Base-by-base conservation (phyloP, 2,113 vertebrate species). In the Conger conger region DNA sequence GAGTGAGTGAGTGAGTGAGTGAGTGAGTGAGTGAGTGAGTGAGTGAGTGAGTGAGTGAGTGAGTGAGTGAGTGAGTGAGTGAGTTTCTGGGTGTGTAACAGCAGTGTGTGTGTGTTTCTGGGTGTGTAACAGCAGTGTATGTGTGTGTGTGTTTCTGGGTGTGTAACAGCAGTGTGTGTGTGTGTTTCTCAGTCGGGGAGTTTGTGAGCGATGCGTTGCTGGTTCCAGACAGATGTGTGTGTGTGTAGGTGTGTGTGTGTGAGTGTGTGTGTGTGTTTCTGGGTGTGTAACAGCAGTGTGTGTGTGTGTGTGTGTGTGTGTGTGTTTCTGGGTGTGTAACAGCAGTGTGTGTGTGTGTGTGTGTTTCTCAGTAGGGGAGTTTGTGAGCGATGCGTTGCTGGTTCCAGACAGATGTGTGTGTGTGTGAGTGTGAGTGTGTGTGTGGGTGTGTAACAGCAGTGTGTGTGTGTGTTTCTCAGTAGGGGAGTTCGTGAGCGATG, bases 331-430 rank as follows among this genome's bases (percentile, higher is more conserved):
- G 9, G 40, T 42, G 40, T 9, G 9, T 63, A 27, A 27, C 57
- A 23, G 57, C 57, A 63, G n/a, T n/a, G n/a, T n/a, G 86, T 90
- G 87, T 79, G 9, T 90, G 40, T 86, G 68, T 84, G 45, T 78
- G 13, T 94, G 94, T n/a, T 89, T 84, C 57, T 81, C 90, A 99
- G 98, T 99, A 89, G 98, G 98, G 0, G 98, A 99, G 86, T 99
- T 99, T 91, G 98, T 99, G 83, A 99, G 98, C 0, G 98, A 99
- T 35, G 98, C 98, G n/a, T 96, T 99, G 91, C 96, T 99, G 3
- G 98, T 99, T 86, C 98, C 98, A 2, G 98, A 99, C 91, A 99
- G 99, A 91, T 99, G 98, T n/a, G n/a, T n/a, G n/a, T n/a, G n/a
- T n/a, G n/a, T n/a, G n/a, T n/a, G n/a, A n/a, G n/a, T n/a, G n/a